These are phyloP conservation scores for Enteromius anoplus DNA, from an alignment of 2,797 vertebrate species.

Conservation along the genomic window DNA sequence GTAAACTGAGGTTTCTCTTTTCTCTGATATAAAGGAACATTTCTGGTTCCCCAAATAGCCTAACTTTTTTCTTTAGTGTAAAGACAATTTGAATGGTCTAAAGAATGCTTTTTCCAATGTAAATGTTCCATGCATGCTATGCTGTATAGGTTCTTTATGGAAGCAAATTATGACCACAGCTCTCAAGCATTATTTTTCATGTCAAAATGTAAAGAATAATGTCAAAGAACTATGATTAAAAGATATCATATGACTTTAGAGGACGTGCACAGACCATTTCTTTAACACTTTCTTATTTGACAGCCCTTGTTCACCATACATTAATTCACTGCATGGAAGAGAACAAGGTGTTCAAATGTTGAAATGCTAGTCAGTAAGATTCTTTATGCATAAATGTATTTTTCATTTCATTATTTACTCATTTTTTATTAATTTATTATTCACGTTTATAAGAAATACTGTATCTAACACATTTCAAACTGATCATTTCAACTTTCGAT, in stretches of 20 bases:
- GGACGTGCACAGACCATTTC: neutral
- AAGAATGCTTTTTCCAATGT: neutral
- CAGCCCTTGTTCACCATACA: neutral
- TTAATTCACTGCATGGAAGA: neutral
- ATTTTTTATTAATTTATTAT: neutral
- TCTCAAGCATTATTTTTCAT: neutral
- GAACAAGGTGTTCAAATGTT: neutral
- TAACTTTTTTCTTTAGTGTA: neutral
- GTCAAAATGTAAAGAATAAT: neutral
- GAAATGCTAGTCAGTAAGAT: neutral
- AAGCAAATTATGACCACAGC: neutral
- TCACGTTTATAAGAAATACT: neutral
- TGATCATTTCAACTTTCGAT: neutral
- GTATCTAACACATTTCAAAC: neutral
- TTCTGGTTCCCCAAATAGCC: neutral
- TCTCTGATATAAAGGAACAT: neutral
- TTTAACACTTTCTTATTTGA: neutral
- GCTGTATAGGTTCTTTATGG: neutral
- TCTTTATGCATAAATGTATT: neutral
- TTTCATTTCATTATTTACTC: neutral
- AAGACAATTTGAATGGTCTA: neutral
- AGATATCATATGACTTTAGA: neutral
- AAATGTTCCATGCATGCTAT: neutral
- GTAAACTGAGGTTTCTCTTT: neutral
- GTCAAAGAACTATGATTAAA: neutral